Conservation (phyloP, 2,888 invertebrate species). For the Cremastinae sp. region DNA sequence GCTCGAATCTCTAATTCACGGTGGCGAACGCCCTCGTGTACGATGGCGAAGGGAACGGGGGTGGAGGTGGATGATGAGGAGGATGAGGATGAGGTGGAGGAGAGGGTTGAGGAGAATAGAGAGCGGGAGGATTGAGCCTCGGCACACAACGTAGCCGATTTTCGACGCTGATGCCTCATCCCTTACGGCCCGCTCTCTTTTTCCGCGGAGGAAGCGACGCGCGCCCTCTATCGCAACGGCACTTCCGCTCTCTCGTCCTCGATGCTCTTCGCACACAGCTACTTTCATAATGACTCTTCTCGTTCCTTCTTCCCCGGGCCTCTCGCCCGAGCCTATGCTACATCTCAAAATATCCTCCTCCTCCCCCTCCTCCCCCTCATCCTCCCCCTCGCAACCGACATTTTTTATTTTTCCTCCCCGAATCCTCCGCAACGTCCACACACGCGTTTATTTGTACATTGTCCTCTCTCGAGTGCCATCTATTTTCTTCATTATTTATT, state of each 20-base stretch:
- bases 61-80: no score
- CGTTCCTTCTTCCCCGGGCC: conserved; percentile 34
- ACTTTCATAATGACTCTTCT: conserved; percentile 61
- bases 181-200: conserved; percentile 13
- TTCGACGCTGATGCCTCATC: conserved; percentile 17
- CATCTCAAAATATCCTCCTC: not conserved
- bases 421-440: not conserved
- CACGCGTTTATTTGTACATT: not conserved
- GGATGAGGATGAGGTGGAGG: no score
- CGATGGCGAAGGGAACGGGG: no score
- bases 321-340: no score
- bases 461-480: no score
- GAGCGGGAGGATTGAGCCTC: conserved; percentile 53
- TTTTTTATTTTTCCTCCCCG: not conserved
- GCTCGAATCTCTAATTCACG: conserved; percentile 78
- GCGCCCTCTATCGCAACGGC: conserved; percentile 35
- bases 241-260: conserved; percentile 50
- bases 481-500: no score
- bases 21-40: conserved; percentile 56
- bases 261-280: conserved; percentile 37
- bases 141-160: conserved; percentile 54
- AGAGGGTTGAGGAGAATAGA: no score
- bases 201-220: conserved; percentile 19
- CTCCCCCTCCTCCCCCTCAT: conserved; percentile 22
- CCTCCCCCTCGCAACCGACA: conserved; percentile 41